These are phyloP conservation scores for Cenopis cana DNA, from an alignment of 2,888 invertebrate genomes.

Conservation along the genomic window DNA sequence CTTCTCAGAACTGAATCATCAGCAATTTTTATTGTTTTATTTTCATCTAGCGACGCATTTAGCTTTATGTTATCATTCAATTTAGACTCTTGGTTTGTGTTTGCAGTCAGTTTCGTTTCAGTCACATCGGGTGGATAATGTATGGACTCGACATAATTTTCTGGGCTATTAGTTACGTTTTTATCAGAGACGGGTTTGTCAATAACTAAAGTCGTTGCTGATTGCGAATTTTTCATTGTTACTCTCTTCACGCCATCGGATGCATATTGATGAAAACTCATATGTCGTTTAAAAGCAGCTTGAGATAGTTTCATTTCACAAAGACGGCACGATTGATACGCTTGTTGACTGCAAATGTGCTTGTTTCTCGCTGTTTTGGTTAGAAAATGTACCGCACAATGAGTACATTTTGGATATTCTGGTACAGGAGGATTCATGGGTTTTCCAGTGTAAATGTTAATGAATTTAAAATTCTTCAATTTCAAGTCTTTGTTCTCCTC, in stretches of 20 bases:
- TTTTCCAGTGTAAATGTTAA: conserved; percentile 58
- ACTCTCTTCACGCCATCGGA: conserved; percentile 38
- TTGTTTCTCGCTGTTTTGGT: conserved; percentile 53
- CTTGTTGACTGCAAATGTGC: conserved; percentile 60
- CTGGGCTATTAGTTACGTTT: neutral
- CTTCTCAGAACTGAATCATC: neutral
- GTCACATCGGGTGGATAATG: neutral
- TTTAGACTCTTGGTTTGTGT: neutral
- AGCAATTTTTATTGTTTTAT: neutral
- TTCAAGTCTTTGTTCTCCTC: conserved; percentile 53
- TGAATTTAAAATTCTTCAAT: conserved; percentile 65
- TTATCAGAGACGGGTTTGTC: neutral
- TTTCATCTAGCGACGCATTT: neutral
- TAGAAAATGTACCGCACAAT: conserved; percentile 64
- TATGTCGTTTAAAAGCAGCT: conserved; percentile 64
- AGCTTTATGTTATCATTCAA: neutral
- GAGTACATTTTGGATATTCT: conserved; percentile 62
- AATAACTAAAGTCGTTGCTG: conserved; percentile 10
- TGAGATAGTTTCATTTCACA: conserved; percentile 64
- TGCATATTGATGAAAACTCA: conserved; percentile 66
- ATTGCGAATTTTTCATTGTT: conserved; percentile 29
- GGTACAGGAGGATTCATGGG: conserved; percentile 65
- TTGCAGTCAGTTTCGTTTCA: neutral
- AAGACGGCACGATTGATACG: conserved; percentile 59
- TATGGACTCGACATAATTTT: neutral